Conservation (phyloP, 2,797 vertebrate genomes). For the Propithecus deckenii region DNA sequence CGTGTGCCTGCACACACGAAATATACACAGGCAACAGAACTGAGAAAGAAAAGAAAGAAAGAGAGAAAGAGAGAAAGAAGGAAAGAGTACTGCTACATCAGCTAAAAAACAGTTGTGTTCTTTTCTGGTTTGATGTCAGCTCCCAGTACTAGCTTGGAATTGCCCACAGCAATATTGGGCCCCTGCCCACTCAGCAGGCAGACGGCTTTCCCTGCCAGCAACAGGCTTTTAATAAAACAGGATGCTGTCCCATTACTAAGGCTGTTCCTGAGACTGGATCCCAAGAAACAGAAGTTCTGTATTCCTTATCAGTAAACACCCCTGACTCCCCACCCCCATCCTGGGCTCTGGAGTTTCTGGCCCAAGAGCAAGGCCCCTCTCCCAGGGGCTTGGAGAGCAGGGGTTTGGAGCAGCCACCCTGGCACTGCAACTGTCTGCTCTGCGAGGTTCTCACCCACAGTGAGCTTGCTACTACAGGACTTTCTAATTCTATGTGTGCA, state of each 20-base stretch:
- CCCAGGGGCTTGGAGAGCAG: not conserved
- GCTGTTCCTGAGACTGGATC: not conserved
- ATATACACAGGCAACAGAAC: not conserved
- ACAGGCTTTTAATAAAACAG: conserved; percentile 71
- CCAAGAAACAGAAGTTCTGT: not conserved
- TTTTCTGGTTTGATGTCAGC: conserved; percentile 56
- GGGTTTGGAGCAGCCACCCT: not conserved
- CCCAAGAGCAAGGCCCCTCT: not conserved
- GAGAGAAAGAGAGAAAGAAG: not conserved
- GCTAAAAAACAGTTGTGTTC: conserved; percentile 45
- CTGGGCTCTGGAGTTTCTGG: not conserved
- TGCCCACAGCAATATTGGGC: conserved; percentile 52
- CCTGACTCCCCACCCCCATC: too few relatives aligned
- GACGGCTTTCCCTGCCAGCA: conserved; percentile 48
- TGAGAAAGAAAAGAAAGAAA: not conserved
- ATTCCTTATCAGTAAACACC: not conserved
- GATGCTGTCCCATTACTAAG: conserved; percentile 37
- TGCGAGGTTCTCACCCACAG: not conserved
- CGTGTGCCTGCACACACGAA: not conserved
- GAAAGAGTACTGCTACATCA: conserved; percentile 53
- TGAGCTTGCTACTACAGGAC: not conserved
- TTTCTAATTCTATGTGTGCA: not conserved
- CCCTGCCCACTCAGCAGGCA: conserved; percentile 67
- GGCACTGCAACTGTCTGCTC: not conserved
- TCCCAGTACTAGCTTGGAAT: conserved; percentile 49